phyloP scores from a whole-genome alignment of 2,797 vertebrate species.

The Petrocephalus sullivani region DNA sequence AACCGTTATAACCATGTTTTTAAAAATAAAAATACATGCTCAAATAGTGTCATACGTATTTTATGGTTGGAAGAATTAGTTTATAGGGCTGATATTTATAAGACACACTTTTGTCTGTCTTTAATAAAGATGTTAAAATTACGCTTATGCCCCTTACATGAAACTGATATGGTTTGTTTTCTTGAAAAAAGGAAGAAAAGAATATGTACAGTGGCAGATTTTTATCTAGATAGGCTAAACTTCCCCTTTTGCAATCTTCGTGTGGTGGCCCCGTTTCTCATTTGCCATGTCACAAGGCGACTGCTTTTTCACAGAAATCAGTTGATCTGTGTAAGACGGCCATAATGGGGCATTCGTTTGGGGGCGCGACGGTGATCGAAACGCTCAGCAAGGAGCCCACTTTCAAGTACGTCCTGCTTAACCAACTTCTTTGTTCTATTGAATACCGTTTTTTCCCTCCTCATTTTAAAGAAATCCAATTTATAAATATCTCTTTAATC shows the following conservation, averaged over 20 bases:
- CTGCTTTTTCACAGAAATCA: conserved; percentile 63
- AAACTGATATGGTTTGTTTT: neutral
- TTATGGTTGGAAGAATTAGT: neutral
- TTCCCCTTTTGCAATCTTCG: neutral
- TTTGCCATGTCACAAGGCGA: neutral
- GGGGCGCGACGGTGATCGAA: conserved; percentile 83
- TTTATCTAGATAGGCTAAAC: neutral
- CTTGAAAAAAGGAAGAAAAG: neutral
- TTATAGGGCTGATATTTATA: neutral
- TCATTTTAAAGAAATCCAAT: neutral
- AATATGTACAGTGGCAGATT: neutral
- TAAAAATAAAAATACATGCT: neutral
- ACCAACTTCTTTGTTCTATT: neutral
- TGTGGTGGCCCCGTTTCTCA: neutral
- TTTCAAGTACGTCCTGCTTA: conserved; percentile 72
- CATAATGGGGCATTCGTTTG: conserved; percentile 88
- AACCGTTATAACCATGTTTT: neutral
- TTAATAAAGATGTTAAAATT: neutral
- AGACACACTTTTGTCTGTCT: neutral
- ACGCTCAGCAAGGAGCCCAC: conserved; percentile 78
- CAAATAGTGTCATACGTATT: neutral
- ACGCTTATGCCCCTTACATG: neutral
- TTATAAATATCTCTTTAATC: too few relatives aligned
- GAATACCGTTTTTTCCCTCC: neutral
- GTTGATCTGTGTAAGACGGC: conserved; percentile 77